Evolutionary conservation across 2,888 invertebrate genomes (phyloP), one percentile per base, ranked within the genome.

Genomic region (Nomada hirtipes): DNA sequence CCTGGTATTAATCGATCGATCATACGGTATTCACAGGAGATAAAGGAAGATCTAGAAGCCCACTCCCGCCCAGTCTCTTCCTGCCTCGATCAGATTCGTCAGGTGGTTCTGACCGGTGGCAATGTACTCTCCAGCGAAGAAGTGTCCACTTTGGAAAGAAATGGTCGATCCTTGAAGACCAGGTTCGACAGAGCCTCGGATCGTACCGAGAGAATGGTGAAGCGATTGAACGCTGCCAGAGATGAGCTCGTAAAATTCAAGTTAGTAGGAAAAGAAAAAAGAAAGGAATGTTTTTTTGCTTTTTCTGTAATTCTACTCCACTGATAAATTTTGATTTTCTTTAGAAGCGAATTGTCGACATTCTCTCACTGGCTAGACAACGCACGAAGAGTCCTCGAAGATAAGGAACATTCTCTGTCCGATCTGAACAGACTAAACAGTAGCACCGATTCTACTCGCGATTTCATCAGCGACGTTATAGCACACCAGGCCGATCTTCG

Each of bases 401-500:
- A 98, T 86, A 98, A 98, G 92, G 98, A 98, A 91, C 95, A 97
- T 1, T 96, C 97, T 0, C 94, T 98, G 7, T 97, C 97, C 13
- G 97, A 97, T 91, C 93, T 98, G 86, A 96, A 96, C 88, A 95
- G 96, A 73, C 93, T 98, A 29, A 95, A 96, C 60, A 95, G 95
- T 13, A 97, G 97, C 91, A 95, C 96, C 42, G 98, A 98, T 86
- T 96, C 96, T n/a, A 97, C 97, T 7, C 95, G 97, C 52, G 98
- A 98, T 90, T 98, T 98, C 93, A 97, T 98, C 47, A 97, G 97
- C 84, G 98, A 98, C 94, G 98, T 99, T 2, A 98, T 99, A 91
- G 97, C 98, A 0, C 99, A 99, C 92, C 98, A 99, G 93, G 99
- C 98, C 0, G 99, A 99, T 94, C 94, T 99, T 47, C 95, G 99